Conservation (phyloP, 2,113 vertebrate species). For the Jaculus jaculus region DNA sequence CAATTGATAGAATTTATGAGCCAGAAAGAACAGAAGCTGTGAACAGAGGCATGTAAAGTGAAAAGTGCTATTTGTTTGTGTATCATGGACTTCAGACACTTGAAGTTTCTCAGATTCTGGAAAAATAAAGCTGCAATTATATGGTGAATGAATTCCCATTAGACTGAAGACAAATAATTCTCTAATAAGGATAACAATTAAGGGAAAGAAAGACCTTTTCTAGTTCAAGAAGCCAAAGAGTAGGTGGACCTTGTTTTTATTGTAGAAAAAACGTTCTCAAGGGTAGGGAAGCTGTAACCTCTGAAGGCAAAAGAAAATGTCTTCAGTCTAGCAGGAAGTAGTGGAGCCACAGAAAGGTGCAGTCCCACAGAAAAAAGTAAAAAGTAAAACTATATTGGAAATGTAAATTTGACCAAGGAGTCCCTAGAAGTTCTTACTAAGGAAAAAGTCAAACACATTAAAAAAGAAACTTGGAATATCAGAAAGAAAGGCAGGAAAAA, state of each 20-base stretch:
- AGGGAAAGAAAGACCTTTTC: constrained; percentile 16
- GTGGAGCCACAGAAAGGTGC: neutral
- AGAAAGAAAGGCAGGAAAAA: neutral
- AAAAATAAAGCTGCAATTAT: constrained; percentile 25
- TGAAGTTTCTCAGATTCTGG: constrained; percentile 56
- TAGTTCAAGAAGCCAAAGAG: constrained; percentile 49
- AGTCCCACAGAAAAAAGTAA: neutral
- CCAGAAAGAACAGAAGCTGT: constrained; percentile 16
- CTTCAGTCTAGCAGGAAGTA: neutral
- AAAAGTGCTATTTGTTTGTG: constrained; percentile 24
- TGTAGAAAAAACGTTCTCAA: constrained; percentile 41
- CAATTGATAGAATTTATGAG: constrained; percentile 24
- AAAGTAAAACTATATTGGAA: neutral
- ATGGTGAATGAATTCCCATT: constrained; percentile 53
- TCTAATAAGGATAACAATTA: constrained; percentile 51
- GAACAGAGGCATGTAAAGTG: neutral
- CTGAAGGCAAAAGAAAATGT: neutral
- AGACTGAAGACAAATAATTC: constrained; percentile 59
- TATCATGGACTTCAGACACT: constrained; percentile 39
- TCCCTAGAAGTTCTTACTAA: neutral
- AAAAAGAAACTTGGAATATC: neutral
- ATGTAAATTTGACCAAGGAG: neutral
- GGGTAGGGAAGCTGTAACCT: neutral
- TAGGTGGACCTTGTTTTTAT: constrained; percentile 49
- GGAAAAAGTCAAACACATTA: neutral